A percentile compares a stretch with the other conserved stretches of the same genome.
phyloP scores from a whole-genome alignment of 1,140 invertebrate genomes.

The Drosophila nannoptera region DNA sequence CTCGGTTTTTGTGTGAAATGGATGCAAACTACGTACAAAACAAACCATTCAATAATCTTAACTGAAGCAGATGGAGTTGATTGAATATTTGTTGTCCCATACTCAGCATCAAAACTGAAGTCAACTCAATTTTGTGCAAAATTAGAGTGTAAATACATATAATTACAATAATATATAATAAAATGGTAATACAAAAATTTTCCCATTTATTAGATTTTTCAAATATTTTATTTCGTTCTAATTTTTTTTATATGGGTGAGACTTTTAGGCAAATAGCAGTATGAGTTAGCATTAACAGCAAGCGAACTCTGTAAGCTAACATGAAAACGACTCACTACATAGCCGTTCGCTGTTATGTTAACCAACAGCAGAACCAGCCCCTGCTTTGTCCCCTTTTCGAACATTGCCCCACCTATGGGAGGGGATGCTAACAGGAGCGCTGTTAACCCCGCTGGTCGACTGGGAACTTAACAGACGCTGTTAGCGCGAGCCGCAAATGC shows the following conservation, averaged over 20 bases:
- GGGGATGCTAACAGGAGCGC: constrained; percentile 23
- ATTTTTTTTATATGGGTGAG: background rate
- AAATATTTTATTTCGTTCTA: background rate
- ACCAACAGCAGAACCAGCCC: constrained; percentile 27
- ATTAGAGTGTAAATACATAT: too few relatives aligned
- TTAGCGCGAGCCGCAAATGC: background rate
- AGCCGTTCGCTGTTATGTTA: constrained; percentile 28
- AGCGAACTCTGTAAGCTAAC: background rate
- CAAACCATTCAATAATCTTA: background rate
- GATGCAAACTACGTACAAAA: background rate
- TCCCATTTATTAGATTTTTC: background rate
- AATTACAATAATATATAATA: background rate
- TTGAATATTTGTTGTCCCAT: background rate
- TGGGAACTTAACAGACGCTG: constrained; percentile 8
- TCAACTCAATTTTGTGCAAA: too few relatives aligned
- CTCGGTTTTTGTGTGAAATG: constrained; percentile 26
- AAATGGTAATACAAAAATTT: too few relatives aligned
- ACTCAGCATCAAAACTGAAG: too few relatives aligned
- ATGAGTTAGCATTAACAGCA: background rate
- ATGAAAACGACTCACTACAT: constrained; percentile 3
- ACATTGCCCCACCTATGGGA: constrained; percentile 49
- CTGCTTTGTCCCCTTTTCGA: constrained; percentile 58
- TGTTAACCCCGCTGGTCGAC: constrained; percentile 3
- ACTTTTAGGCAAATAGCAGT: too few relatives aligned
- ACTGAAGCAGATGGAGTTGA: too few relatives aligned